Evolutionary conservation across 2,797 vertebrate genomes (phyloP).

Genomic region (Muscicapa comitata): DNA sequence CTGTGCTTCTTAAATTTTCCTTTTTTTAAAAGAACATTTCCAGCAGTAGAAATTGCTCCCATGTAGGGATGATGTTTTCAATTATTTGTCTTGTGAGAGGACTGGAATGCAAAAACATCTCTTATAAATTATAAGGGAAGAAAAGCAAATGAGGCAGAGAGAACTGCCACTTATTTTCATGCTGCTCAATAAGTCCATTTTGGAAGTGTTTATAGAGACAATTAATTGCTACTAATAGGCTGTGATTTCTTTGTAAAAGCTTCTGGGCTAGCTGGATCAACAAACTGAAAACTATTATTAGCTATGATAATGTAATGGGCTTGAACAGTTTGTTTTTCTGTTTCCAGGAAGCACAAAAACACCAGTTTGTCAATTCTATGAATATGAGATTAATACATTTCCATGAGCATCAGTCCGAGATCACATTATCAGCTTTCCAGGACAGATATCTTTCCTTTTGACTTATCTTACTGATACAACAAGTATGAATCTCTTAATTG

Average conservation of each 20-base stretch:
- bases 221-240: slow-evolving; percentile 55
- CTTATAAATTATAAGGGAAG: not conserved
- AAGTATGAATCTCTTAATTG: not conserved
- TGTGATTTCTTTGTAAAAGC: slow-evolving; percentile 40
- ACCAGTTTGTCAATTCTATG: not conserved
- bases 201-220: slow-evolving; percentile 20
- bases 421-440: not conserved
- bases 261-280: not conserved
- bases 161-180: slow-evolving; percentile 33
- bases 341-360: not conserved
- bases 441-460: not conserved
- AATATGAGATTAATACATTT: not conserved
- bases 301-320: not conserved
- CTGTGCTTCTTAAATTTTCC: not conserved
- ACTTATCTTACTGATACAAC: not conserved
- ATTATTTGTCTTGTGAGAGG: slow-evolving; percentile 42
- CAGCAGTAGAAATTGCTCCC: slow-evolving; percentile 9
- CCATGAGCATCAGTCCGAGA: not conserved
- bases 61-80: slow-evolving; percentile 25
- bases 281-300: not conserved
- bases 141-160: slow-evolving; percentile 56
- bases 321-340: not conserved
- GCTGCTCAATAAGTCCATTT: slow-evolving; percentile 26
- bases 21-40: not conserved
- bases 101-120: slow-evolving; percentile 9